These are phyloP conservation scores for Elaeidobius kamerunicus DNA, from an alignment of 2,888 invertebrate genomes.

Conservation along the genomic window DNA sequence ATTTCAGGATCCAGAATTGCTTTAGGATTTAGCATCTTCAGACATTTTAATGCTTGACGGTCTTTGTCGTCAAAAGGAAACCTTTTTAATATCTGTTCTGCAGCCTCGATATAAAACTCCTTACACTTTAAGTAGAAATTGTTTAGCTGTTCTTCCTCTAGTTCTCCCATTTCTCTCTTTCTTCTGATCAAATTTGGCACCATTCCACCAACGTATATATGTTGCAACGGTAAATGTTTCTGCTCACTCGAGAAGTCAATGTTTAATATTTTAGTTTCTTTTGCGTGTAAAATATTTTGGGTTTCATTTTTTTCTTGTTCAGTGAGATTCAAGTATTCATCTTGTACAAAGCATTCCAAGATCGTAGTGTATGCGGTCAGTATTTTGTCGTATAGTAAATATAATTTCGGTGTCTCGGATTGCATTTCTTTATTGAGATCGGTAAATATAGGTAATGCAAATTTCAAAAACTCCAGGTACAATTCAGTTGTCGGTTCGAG, in stretches of 20 bases:
- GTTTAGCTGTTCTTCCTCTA: neutral
- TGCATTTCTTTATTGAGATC: slow-evolving; percentile 11
- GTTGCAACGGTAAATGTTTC: neutral
- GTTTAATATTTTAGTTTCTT: neutral
- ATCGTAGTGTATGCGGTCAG: neutral
- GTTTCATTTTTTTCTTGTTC: neutral
- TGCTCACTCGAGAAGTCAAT: neutral
- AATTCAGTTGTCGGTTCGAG: slow-evolving; percentile 1
- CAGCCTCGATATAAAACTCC: neutral
- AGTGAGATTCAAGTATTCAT: neutral
- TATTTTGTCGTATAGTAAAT: neutral
- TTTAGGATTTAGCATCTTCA: neutral
- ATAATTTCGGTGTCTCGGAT: neutral
- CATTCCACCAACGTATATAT: slow-evolving; percentile 1
- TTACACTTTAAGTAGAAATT: neutral
- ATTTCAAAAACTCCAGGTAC: slow-evolving; percentile 3
- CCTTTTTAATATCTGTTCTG: neutral
- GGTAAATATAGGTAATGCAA: slow-evolving; percentile 3
- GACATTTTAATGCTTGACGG: neutral
- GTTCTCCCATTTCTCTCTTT: neutral
- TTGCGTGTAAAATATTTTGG: neutral
- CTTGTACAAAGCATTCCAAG: neutral
- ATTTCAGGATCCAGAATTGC: neutral
- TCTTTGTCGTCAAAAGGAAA: neutral
- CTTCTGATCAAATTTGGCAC: neutral